Evolutionary conservation across 2,888 invertebrate species (phyloP).

Genomic region (Suillia variegata): DNA sequence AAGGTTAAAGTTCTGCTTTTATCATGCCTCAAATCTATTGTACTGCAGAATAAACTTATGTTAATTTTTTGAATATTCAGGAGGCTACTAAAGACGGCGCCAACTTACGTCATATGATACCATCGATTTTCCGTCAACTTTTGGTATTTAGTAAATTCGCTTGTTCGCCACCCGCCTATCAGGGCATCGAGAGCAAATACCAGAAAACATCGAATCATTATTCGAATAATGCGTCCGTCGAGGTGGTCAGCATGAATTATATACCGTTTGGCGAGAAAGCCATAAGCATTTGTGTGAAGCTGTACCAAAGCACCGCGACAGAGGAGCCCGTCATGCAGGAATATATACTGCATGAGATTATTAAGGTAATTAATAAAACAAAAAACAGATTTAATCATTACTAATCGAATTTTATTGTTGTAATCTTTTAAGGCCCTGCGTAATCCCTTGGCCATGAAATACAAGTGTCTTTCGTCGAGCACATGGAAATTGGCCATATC

Average conservation of each 20-base stretch:
- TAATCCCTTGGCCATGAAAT: constrained; percentile 78
- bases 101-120: constrained; percentile 69
- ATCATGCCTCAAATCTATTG: neutral
- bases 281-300: constrained; percentile 73
- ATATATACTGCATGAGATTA: constrained; percentile 73
- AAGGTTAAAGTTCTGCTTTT: constrained; percentile 68
- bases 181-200: constrained; percentile 62
- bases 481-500: constrained; percentile 85
- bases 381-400: neutral
- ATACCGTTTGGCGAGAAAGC: constrained; percentile 86
- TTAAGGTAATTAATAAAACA: constrained; percentile 52
- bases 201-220: constrained; percentile 56
- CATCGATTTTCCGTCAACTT: constrained; percentile 71
- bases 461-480: constrained; percentile 77
- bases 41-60: neutral
- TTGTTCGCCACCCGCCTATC: constrained; percentile 68
- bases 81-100: constrained; percentile 67
- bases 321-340: constrained; percentile 74
- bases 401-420: no score
- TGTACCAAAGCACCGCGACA: constrained; percentile 76
- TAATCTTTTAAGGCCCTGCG: constrained; percentile 64
- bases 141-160: constrained; percentile 73
- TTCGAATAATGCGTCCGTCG: constrained; percentile 63
- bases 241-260: constrained; percentile 81
- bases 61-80: constrained; percentile 42